A percentile compares a stretch with the other conserved stretches of the same genome.
phyloP scores from a whole-genome alignment of 2,888 invertebrate genomes.

The Morinoia aosen region DNA sequence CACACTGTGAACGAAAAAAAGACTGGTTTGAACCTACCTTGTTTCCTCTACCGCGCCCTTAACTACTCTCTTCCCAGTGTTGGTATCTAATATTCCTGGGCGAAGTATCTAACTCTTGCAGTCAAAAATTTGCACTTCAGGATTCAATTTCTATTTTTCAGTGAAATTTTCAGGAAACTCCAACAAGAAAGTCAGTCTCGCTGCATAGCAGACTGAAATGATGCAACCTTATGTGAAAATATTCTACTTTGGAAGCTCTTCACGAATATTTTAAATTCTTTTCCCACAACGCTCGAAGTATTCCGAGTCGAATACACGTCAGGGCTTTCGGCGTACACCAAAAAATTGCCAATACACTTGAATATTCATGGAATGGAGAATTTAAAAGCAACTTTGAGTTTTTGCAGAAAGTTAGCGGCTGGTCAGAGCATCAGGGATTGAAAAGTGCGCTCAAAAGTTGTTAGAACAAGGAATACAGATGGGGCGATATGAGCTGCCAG shows the following conservation, averaged over 20 bases:
- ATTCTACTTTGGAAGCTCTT: not conserved
- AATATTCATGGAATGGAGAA: not conserved
- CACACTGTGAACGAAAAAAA: too few species aligned
- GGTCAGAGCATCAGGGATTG: not conserved
- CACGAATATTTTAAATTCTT: not conserved
- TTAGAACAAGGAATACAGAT: not conserved
- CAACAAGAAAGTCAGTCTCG: not conserved
- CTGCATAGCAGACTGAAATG: not conserved
- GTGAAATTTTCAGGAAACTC: not conserved
- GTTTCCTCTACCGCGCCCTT: too few species aligned
- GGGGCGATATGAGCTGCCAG: not conserved
- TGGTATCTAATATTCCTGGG: not conserved
- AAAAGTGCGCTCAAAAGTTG: not conserved
- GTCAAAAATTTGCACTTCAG: not conserved
- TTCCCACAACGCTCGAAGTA: not conserved
- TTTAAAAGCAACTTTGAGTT: not conserved
- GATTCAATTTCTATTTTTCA: not conserved
- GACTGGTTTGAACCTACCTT: too few species aligned
- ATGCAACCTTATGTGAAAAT: not conserved
- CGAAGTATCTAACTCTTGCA: not conserved
- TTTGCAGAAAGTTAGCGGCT: not conserved
- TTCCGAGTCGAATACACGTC: not conserved
- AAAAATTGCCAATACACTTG: not conserved
- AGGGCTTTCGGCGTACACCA: not conserved
- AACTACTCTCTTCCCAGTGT: not conserved